phyloP scores from a whole-genome alignment of 2,888 invertebrate species.

The Frankliniella fusca region DNA sequence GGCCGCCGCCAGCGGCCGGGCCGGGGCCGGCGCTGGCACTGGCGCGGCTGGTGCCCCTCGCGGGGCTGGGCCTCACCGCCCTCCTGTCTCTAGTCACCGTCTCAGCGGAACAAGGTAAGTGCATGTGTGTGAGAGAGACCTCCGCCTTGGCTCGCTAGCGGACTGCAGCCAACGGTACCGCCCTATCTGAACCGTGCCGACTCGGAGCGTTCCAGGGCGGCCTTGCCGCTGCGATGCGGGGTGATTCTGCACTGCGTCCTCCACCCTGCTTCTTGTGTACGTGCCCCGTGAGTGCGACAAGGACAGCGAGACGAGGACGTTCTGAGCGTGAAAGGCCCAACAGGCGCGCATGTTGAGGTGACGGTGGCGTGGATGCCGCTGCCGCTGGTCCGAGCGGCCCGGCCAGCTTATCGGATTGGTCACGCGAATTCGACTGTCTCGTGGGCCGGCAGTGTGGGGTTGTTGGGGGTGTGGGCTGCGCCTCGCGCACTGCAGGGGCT shows the following conservation, averaged over 20 bases:
- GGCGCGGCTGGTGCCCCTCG: background rate
- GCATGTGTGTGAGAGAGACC: background rate
- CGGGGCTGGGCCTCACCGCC: background rate
- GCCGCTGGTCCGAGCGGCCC: background rate
- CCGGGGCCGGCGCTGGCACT: background rate
- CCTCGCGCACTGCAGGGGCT: no score
- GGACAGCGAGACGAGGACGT: no score
- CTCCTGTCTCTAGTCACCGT: conserved; percentile 21
- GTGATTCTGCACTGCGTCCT: background rate
- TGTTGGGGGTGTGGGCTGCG: no score
- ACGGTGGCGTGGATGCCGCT: background rate
- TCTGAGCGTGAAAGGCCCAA: no score
- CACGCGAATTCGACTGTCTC: background rate
- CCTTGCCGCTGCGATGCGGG: background rate
- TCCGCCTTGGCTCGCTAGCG: background rate
- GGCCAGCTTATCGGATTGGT: background rate
- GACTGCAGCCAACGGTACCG: background rate
- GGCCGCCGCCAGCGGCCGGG: background rate
- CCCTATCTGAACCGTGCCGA: conserved; percentile 13
- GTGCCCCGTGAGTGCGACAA: no score
- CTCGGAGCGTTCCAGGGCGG: background rate
- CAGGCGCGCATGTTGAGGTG: background rate
- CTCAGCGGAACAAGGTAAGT: conserved; percentile 18
- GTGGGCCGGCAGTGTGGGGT: no score
- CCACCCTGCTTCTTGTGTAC: no score